phyloP scores from a whole-genome alignment of 2,113 vertebrate genomes.

The Syngnathus typhle region DNA sequence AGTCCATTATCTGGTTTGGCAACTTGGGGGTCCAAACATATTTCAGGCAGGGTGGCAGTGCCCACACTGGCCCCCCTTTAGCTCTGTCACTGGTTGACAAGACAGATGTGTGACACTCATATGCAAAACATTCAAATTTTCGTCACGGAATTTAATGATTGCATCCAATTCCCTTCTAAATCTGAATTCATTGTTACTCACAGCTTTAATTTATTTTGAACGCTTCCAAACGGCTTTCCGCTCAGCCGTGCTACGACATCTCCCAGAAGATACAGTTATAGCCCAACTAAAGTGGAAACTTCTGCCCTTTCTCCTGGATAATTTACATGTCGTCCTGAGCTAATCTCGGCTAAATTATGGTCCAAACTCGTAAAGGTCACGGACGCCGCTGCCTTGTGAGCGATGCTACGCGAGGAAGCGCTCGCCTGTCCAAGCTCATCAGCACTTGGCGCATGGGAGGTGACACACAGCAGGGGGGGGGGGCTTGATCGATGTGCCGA shows the following conservation, averaged over 20 bases:
- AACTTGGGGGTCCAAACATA: too few species aligned
- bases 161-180: too few species aligned
- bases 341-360: constrained; percentile 60
- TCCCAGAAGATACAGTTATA: constrained; percentile 1
- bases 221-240: background rate
- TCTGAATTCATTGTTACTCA: background rate
- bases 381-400: constrained; percentile 36
- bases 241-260: background rate
- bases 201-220: background rate
- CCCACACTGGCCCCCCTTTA: too few species aligned
- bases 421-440: constrained; percentile 61
- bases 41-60: too few species aligned
- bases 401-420: constrained; percentile 40
- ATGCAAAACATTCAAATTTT: too few species aligned
- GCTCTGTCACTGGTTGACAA: too few species aligned
- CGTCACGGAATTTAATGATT: too few species aligned
- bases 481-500: constrained; percentile 74
- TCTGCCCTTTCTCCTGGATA: constrained; percentile 60
- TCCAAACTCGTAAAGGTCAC: constrained; percentile 65
- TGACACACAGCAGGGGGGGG: constrained; percentile 71
- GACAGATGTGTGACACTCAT: too few species aligned
- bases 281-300: constrained; percentile 54
- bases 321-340: constrained; percentile 62
- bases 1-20: too few species aligned
- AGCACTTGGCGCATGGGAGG: constrained; percentile 51